These are phyloP conservation scores for Flexamia atlantica DNA, from an alignment of 2,888 invertebrate genomes.

Conservation along the genomic window DNA sequence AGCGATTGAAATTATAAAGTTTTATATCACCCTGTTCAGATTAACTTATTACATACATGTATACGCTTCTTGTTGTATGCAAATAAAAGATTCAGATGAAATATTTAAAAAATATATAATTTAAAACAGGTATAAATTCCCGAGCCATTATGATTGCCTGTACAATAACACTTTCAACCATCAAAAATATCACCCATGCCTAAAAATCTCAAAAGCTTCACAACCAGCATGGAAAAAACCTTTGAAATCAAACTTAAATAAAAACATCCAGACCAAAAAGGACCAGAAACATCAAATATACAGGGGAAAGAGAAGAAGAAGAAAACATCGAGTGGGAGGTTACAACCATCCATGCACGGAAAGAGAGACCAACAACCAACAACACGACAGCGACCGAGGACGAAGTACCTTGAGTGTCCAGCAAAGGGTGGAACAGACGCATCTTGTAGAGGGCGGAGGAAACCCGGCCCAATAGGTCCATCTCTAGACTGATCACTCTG, in stretches of 20 bases:
- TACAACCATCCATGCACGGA: conserved; percentile 13
- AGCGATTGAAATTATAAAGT: no score
- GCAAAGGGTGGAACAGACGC: conserved; percentile 22
- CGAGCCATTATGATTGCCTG: not conserved
- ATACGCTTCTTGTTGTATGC: no score
- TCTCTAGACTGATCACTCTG: conserved; percentile 30
- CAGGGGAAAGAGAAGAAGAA: not conserved
- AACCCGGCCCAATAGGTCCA: conserved; percentile 37
- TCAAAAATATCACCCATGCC: not conserved
- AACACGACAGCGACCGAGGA: not conserved
- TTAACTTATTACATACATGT: no score
- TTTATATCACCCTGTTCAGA: no score
- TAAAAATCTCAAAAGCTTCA: not conserved
- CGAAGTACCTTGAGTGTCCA: conserved; percentile 18
- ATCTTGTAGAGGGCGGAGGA: conserved; percentile 47
- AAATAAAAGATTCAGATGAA: no score
- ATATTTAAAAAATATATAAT: no score
- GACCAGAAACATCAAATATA: not conserved
- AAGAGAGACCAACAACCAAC: not conserved
- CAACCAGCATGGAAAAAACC: not conserved
- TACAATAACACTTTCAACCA: no score
- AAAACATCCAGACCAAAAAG: not conserved
- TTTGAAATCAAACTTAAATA: not conserved
- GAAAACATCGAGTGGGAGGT: not conserved
- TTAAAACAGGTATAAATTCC: not conserved